These are phyloP conservation scores for Parascotia fuliginaria DNA, from an alignment of 2,888 invertebrate genomes.

Conservation along the genomic window DNA sequence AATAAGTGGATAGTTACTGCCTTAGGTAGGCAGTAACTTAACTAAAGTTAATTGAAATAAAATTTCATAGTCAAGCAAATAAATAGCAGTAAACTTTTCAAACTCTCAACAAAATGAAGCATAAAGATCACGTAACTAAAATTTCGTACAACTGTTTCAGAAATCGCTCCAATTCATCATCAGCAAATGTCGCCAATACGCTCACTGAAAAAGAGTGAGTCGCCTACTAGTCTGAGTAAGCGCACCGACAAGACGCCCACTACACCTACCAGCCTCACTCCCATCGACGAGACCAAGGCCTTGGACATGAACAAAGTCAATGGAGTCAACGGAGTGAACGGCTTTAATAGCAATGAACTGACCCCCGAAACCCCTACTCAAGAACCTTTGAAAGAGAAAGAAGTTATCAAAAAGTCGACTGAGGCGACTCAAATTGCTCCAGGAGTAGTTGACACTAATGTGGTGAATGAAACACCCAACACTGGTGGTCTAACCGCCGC, in stretches of 20 bases:
- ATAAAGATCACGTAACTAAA: constrained; percentile 26
- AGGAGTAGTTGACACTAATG: constrained; percentile 84
- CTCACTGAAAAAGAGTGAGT: constrained; percentile 80
- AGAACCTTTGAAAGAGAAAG: constrained; percentile 66
- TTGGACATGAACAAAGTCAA: constrained; percentile 76
- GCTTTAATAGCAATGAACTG: constrained; percentile 63
- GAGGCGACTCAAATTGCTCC: constrained; percentile 83
- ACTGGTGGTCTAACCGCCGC: constrained; percentile 87
- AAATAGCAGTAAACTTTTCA: constrained; percentile 31
- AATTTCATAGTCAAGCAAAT: background rate
- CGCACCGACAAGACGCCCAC: constrained; percentile 82
- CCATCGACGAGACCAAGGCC: constrained; percentile 81
- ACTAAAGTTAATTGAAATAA: background rate
- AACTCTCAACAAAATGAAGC: constrained; percentile 33
- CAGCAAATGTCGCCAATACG: constrained; percentile 85
- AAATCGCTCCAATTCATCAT: constrained; percentile 82
- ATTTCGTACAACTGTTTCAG: constrained; percentile 64
- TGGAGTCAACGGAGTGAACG: constrained; percentile 57
- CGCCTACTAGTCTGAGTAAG: constrained; percentile 80
- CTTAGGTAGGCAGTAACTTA: background rate
- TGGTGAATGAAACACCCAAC: constrained; percentile 73
- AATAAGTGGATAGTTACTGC: background rate
- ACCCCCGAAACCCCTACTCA: constrained; percentile 76
- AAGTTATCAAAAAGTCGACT: constrained; percentile 77
- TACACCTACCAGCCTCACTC: constrained; percentile 79